Percentiles rank a stretch among this genome's conserved stretches.
Conservation (phyloP, 1,140 invertebrate genomes). For the Drosophila parvula region DNA sequence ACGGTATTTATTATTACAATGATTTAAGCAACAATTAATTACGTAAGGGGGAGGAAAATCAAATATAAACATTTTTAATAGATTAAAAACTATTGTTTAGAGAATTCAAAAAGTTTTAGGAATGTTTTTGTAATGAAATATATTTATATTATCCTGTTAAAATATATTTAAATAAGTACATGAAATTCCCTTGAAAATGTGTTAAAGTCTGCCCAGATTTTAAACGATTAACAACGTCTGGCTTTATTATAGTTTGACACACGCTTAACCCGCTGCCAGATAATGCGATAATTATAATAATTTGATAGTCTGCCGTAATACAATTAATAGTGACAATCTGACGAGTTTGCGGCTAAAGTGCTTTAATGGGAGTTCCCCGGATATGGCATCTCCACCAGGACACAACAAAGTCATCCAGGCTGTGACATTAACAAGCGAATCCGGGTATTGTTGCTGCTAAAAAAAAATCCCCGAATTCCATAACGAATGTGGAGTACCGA, state of each 20-base stretch:
- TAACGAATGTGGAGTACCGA: background rate
- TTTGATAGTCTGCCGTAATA: constrained; percentile 45
- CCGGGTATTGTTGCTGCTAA: constrained; percentile 35
- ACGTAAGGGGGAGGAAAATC: too few relatives aligned
- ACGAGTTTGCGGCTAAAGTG: constrained; percentile 33
- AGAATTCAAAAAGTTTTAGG: too few relatives aligned
- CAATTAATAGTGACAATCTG: constrained; percentile 60
- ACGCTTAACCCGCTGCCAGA: constrained; percentile 51
- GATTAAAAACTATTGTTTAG: too few relatives aligned
- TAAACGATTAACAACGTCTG: constrained; percentile 12
- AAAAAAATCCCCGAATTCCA: constrained; percentile 21
- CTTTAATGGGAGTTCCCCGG: constrained; percentile 38
- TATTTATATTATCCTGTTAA: background rate
- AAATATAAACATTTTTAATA: too few relatives aligned
- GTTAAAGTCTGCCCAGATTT: background rate
- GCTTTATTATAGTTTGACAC: constrained; percentile 52
- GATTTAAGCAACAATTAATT: too few relatives aligned
- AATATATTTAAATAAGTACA: background rate
- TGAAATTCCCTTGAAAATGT: background rate
- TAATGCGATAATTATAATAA: constrained; percentile 67
- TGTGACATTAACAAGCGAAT: constrained; percentile 66
- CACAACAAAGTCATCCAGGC: constrained; percentile 64
- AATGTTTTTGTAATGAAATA: too few relatives aligned
- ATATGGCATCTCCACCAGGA: constrained; percentile 16
- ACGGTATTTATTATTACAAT: too few relatives aligned